phyloP scores from a whole-genome alignment of 2,113 vertebrate genomes.

The Leptobrachium leishanense region DNA sequence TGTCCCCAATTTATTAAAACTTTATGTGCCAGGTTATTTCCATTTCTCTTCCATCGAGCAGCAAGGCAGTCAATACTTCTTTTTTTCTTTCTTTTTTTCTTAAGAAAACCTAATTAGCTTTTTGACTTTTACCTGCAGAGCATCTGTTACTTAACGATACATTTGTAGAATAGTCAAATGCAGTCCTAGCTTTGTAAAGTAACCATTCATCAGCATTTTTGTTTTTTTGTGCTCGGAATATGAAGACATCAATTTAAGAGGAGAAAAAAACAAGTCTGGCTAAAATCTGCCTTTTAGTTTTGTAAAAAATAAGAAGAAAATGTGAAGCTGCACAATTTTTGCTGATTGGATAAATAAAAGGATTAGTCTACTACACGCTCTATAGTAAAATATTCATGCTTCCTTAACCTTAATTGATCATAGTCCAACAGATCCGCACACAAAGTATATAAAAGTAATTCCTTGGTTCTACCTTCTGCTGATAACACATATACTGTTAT shows the following conservation, averaged over 20 bases:
- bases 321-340: conserved; percentile 2
- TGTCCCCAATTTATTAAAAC: background rate
- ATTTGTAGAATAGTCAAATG: background rate
- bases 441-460: no score
- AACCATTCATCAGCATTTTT: background rate
- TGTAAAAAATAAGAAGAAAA: background rate
- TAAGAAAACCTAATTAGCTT: conserved; percentile 5
- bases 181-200: background rate
- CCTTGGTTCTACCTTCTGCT: no score
- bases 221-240: background rate
- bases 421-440: background rate
- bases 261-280: background rate
- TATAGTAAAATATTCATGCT: conserved; percentile 6
- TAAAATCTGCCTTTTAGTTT: background rate
- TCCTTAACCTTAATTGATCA: background rate
- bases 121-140: conserved; percentile 3
- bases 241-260: background rate
- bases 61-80: background rate
- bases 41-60: background rate
- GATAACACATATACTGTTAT: background rate
- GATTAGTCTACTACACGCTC: background rate
- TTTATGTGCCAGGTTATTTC: background rate
- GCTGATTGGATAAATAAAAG: conserved; percentile 9
- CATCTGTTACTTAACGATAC: background rate
- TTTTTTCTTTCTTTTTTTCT: background rate